Conservation (phyloP, 2,113 vertebrate genomes). For the Steatornis caripensis region DNA sequence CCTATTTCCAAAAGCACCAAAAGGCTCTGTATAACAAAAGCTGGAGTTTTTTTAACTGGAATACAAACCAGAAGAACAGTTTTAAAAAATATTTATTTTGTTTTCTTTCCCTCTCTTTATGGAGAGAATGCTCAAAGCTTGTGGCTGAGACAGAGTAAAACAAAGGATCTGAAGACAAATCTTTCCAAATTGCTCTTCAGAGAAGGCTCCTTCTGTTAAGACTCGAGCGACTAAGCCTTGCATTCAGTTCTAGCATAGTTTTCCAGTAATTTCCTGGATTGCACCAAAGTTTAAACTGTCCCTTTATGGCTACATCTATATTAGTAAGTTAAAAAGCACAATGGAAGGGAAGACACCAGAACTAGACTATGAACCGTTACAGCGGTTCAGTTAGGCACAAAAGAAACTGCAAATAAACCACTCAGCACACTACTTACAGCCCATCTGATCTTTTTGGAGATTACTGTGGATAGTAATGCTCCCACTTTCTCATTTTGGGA, state of each 20-base stretch:
- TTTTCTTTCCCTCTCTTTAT: not conserved
- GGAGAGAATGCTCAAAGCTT: not conserved
- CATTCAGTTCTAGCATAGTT: not conserved
- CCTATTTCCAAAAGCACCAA: not conserved
- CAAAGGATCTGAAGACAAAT: not conserved
- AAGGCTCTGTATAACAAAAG: not conserved
- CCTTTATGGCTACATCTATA: not conserved
- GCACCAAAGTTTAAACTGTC: not conserved
- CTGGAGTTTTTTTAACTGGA: fast-evolving
- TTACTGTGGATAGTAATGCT: not conserved
- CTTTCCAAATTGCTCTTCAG: not conserved
- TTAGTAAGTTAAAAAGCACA: not conserved
- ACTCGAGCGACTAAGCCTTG: not conserved
- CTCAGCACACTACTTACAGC: not conserved
- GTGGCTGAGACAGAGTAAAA: not conserved
- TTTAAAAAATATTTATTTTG: fast-evolving
- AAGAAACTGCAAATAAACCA: not conserved
- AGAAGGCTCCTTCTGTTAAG: not conserved
- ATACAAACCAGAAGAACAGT: not conserved
- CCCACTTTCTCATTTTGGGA: not conserved
- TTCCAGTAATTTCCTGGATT: not conserved
- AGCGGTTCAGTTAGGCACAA: not conserved
- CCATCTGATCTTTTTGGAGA: not conserved
- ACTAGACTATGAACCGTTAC: not conserved
- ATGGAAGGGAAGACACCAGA: not conserved